phyloP scores from a whole-genome alignment of 2,888 invertebrate genomes.

The Dryobotodes eremita region DNA sequence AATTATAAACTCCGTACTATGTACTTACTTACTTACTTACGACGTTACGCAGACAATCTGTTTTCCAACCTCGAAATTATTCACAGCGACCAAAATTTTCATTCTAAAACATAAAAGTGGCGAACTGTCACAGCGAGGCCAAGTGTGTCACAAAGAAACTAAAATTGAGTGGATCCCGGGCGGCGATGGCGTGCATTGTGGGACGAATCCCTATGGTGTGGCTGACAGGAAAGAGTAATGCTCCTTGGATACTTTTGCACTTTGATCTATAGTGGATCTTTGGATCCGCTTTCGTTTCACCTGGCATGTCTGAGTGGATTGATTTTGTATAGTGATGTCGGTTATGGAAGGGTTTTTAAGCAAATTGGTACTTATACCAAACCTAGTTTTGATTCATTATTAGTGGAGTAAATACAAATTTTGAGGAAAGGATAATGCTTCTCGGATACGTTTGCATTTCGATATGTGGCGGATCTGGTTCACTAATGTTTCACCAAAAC shows the following conservation, averaged over 20 bases:
- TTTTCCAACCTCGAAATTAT: neutral
- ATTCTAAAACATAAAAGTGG: conserved; percentile 25
- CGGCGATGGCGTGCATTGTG: conserved; percentile 61
- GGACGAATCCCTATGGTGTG: conserved; percentile 71
- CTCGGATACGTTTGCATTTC: conserved; percentile 82
- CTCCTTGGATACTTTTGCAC: conserved; percentile 80
- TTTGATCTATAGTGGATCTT: conserved; percentile 81
- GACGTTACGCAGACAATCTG: no score
- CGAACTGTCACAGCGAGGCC: conserved; percentile 47
- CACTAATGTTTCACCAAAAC: no score
- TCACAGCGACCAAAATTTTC: conserved; percentile 4
- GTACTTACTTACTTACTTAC: neutral
- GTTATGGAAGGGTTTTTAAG: neutral
- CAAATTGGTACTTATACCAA: neutral
- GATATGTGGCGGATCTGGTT: conserved; percentile 80
- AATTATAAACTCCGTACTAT: neutral
- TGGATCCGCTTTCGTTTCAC: conserved; percentile 40
- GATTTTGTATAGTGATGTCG: conserved; percentile 25
- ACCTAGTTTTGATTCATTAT: no score
- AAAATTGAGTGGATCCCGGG: conserved; percentile 64
- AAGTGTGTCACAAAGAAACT: conserved; percentile 63
- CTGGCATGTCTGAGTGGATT: conserved; percentile 39
- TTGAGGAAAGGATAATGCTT: conserved; percentile 75
- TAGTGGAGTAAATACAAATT: neutral
- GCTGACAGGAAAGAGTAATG: conserved; percentile 81